Conservation (phyloP, 2,113 vertebrate genomes). For the Rhinogobius similis region DNA sequence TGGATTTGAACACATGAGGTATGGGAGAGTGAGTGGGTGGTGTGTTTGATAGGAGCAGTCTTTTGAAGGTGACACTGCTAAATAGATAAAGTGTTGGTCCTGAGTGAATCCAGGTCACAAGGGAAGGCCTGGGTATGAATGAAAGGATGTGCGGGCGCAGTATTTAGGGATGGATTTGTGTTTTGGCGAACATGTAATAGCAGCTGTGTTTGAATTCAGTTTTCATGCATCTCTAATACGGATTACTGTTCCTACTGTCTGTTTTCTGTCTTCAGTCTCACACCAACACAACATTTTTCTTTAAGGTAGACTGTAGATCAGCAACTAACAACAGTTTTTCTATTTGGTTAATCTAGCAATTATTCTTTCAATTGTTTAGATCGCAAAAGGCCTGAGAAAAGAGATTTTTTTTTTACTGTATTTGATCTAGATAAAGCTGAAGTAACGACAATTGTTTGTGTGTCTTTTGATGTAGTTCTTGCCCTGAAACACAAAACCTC, state of each 20-base stretch:
- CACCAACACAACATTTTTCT: too few species aligned
- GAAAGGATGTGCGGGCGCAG: background rate
- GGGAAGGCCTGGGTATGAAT: constrained; percentile 26
- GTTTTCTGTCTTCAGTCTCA: background rate
- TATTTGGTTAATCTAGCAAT: too few species aligned
- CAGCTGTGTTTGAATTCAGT: background rate
- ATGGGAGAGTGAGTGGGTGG: constrained; percentile 3
- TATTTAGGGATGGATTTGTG: background rate
- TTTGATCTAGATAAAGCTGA: too few species aligned
- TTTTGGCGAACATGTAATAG: background rate
- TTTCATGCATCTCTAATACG: background rate
- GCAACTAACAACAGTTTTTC: too few species aligned
- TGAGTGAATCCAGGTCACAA: constrained; percentile 66
- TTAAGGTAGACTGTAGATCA: too few species aligned
- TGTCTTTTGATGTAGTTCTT: too few species aligned
- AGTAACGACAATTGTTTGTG: too few species aligned
- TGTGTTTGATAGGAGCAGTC: constrained; percentile 40
- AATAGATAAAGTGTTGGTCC: constrained; percentile 69
- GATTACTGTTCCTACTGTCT: background rate
- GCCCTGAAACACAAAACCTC: too few species aligned
- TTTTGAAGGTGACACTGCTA: constrained; percentile 74
- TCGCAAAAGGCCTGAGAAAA: too few species aligned
- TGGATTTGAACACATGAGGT: constrained; percentile 38
- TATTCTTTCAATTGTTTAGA: too few species aligned
- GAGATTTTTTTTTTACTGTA: too few species aligned